phyloP scores from a whole-genome alignment of 2,888 invertebrate species.

The Tanytarsus gracilentus region DNA sequence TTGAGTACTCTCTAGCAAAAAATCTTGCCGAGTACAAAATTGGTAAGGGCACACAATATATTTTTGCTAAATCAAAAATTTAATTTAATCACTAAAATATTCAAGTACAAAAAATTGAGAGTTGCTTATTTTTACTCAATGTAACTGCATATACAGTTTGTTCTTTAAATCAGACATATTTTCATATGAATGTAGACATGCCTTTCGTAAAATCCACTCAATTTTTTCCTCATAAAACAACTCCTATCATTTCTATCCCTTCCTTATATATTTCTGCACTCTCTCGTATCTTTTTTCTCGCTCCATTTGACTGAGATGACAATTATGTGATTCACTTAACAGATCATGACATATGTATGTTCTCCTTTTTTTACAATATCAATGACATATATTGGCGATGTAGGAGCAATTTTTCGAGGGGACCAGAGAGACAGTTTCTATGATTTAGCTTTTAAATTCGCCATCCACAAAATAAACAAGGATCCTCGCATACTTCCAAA shows the following conservation, averaged over 20 bases:
- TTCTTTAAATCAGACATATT: too few relatives aligned
- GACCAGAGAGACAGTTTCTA: conserved; percentile 59
- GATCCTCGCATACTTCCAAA: conserved; percentile 61
- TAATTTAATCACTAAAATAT: too few relatives aligned
- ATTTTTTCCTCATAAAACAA: too few relatives aligned
- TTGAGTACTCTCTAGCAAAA: conserved; percentile 6
- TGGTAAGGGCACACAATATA: background rate
- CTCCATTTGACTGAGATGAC: background rate
- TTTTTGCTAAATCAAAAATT: background rate
- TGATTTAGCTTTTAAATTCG: conserved; percentile 71
- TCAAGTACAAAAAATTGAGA: too few relatives aligned
- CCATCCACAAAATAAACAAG: conserved; percentile 66
- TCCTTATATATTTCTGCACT: too few relatives aligned
- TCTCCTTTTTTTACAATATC: background rate
- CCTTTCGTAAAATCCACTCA: too few relatives aligned
- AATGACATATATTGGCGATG: too few relatives aligned
- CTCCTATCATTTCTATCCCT: too few relatives aligned
- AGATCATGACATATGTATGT: background rate
- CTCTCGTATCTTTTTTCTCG: background rate
- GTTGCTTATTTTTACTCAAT: too few relatives aligned
- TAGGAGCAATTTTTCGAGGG: conserved; percentile 71
- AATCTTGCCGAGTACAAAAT: conserved; percentile 4
- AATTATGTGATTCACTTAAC: conserved; percentile 5
- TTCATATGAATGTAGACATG: too few relatives aligned
- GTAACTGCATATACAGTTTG: too few relatives aligned